These are phyloP conservation scores for Synergus japonicus DNA, from an alignment of 2,888 invertebrate species.

Conservation along the genomic window DNA sequence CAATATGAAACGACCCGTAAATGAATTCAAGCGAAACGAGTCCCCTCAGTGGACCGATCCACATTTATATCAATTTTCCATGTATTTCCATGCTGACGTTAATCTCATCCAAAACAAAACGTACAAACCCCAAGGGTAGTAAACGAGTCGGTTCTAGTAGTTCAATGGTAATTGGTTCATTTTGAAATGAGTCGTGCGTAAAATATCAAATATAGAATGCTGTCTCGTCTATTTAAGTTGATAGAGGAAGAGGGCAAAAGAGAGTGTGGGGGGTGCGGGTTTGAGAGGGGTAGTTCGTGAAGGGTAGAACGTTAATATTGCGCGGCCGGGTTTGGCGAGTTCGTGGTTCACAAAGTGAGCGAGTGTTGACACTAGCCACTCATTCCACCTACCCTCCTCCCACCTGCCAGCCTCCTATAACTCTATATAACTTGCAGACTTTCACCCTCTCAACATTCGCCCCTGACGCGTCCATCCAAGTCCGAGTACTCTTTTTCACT, in stretches of 20 bases:
- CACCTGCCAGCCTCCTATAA: conserved; percentile 49
- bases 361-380: conserved; percentile 75
- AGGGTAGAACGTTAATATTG: conserved; percentile 73
- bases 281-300: conserved; percentile 43
- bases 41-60: background rate
- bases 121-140: background rate
- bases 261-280: conserved; percentile 34
- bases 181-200: conserved; percentile 69
- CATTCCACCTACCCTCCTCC: conserved; percentile 59
- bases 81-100: background rate
- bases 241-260: conserved; percentile 40
- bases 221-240: conserved; percentile 71
- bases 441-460: conserved; percentile 58
- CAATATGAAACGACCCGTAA: too few relatives aligned
- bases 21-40: too few relatives aligned
- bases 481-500: conserved; percentile 26
- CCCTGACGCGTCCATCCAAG: conserved; percentile 46
- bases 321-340: conserved; percentile 70
- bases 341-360: conserved; percentile 75
- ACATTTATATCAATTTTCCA: background rate
- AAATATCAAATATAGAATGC: conserved; percentile 74
- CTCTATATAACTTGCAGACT: conserved; percentile 51
- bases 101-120: conserved; percentile 23
- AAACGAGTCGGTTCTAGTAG: conserved; percentile 48
- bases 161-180: conserved; percentile 68